These are phyloP conservation scores for Bos javanicus DNA, from an alignment of 2,113 vertebrate species.

Conservation along the genomic window DNA sequence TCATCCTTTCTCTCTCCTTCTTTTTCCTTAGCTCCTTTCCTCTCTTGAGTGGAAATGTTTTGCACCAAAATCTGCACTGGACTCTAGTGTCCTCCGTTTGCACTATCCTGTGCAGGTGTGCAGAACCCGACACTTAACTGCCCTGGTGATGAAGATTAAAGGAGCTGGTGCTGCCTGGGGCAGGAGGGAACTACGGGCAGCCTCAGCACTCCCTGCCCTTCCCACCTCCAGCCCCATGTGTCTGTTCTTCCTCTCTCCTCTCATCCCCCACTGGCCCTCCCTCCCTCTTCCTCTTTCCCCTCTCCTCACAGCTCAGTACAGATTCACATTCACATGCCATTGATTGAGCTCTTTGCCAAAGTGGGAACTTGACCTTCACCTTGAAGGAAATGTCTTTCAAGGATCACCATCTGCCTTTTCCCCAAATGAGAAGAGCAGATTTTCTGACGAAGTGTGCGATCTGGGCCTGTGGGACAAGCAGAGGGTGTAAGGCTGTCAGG, in stretches of 20 bases:
- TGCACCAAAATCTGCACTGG: neutral
- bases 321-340: neutral
- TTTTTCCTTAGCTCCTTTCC: neutral
- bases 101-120: neutral
- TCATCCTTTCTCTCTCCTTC: neutral
- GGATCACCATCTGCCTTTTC: neutral
- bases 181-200: neutral
- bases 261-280: neutral
- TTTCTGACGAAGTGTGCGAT: neutral
- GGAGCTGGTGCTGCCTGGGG: neutral
- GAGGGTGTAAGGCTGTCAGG: neutral
- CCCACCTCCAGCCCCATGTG: neutral
- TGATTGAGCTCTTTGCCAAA: neutral
- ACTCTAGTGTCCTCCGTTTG: neutral
- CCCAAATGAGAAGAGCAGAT: neutral
- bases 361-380: slow-evolving; percentile 8
- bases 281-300: neutral
- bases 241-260: neutral
- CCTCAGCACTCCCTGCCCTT: neutral
- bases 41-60: neutral
- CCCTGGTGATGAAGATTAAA: neutral
- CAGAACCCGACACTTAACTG: neutral
- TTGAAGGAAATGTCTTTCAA: slow-evolving; percentile 3
- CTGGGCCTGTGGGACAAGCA: neutral
- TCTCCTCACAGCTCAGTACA: neutral